A percentile compares a stretch with the other conserved stretches of the same genome.
Evolutionary conservation across 2,888 invertebrate genomes (phyloP).

Genomic region (Zygaena filipendulae): DNA sequence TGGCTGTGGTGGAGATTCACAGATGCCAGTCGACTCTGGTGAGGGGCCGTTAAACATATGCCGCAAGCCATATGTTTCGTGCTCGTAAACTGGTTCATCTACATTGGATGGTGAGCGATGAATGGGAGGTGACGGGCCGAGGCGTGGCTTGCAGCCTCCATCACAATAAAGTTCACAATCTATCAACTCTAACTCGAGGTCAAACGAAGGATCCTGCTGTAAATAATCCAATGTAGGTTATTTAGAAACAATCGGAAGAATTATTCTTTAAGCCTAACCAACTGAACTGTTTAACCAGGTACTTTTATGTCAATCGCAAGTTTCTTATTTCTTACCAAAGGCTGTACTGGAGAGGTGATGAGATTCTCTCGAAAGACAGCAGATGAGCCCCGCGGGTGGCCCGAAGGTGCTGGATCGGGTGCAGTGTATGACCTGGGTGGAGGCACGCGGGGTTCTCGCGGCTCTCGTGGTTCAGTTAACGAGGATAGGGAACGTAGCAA

Average conservation of each 20-base stretch:
- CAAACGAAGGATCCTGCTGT: conserved; percentile 40
- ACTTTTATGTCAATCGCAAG: too few species aligned
- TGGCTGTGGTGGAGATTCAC: conserved; percentile 79
- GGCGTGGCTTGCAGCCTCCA: conserved; percentile 44
- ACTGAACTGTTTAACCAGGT: too few species aligned
- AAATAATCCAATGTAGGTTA: too few species aligned
- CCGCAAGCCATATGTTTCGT: conserved; percentile 36
- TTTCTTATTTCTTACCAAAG: conserved; percentile 29
- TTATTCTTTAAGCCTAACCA: too few species aligned
- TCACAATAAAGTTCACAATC: conserved; percentile 53
- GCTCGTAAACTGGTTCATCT: conserved; percentile 36
- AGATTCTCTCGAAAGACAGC: conserved; percentile 42
- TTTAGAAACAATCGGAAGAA: too few species aligned
- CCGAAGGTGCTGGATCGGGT: conserved; percentile 12
- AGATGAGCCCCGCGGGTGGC: conserved; percentile 21
- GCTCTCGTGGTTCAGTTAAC: conserved; percentile 45
- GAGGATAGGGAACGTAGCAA: conserved; percentile 72
- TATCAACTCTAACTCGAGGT: conserved; percentile 46
- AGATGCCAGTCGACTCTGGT: conserved; percentile 33
- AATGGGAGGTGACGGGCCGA: conserved; percentile 43
- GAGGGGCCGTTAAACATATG: conserved; percentile 34
- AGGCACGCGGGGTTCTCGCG: too few species aligned
- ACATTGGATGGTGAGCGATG: conserved; percentile 32
- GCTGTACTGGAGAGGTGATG: conserved; percentile 41
- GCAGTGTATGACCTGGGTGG: conserved; percentile 15